Percentiles rank a stretch among this genome's conserved stretches.
Conservation (phyloP, 2,888 invertebrate genomes). For the Melanotus villosus region DNA sequence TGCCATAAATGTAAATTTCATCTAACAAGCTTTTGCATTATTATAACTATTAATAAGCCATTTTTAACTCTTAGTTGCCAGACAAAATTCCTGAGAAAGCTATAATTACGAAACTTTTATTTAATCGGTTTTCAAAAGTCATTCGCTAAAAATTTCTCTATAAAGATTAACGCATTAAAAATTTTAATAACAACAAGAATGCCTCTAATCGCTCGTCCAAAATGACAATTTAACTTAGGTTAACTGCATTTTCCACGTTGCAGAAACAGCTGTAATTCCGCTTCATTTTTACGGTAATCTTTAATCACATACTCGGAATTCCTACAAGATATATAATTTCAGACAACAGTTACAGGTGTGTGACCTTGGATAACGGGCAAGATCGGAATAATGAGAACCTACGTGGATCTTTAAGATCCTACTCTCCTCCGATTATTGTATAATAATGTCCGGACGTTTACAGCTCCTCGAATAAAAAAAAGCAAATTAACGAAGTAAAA, state of each 20-base stretch:
- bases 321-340: conserved; percentile 9
- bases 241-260: not conserved
- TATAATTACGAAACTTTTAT: no score
- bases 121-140: no score
- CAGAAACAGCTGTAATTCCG: not conserved
- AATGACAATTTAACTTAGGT: no score
- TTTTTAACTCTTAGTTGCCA: no score
- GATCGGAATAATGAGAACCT: conserved; percentile 36
- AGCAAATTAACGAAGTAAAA: not conserved
- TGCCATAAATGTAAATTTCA: no score
- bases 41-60: no score
- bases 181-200: no score
- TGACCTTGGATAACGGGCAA: conserved; percentile 41
- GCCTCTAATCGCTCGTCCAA: no score
- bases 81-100: no score
- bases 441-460: not conserved
- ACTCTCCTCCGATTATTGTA: conserved; percentile 4
- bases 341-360: conserved; percentile 40
- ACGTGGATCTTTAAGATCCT: conserved; percentile 6
- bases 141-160: no score
- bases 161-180: no score
- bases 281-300: conserved; percentile 16
- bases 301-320: conserved; percentile 13
- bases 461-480: not conserved
- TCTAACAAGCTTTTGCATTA: no score